Conservation (phyloP, 2,797 vertebrate species). For the Acanthurus leucopareius region DNA sequence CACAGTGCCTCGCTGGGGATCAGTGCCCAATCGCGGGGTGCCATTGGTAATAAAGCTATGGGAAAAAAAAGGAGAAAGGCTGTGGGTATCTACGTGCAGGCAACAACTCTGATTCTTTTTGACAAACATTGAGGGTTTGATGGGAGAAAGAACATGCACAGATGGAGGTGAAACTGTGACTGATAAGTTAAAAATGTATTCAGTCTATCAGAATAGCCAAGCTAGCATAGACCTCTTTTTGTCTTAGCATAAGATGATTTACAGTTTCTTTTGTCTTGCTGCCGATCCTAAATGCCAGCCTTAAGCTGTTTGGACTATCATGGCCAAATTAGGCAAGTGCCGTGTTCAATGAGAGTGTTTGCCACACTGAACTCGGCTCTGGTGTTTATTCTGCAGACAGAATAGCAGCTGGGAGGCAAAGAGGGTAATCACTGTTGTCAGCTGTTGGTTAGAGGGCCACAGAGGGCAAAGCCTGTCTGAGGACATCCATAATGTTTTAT, state of each 20-base stretch:
- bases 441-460: conserved; percentile 69
- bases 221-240: neutral
- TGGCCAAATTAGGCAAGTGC: conserved; percentile 57
- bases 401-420: conserved; percentile 66
- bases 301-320: conserved; percentile 50
- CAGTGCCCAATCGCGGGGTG: conserved; percentile 70
- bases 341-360: conserved; percentile 43
- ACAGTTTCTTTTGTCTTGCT: conserved; percentile 12
- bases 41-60: conserved; percentile 74
- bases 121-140: conserved; percentile 32
- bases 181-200: neutral
- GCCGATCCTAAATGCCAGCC: conserved; percentile 27
- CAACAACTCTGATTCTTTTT: conserved; percentile 19
- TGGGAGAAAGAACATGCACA: conserved; percentile 4
- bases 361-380: conserved; percentile 38
- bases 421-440: conserved; percentile 76
- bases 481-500: conserved; percentile 73
- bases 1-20: conserved; percentile 64
- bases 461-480: conserved; percentile 66
- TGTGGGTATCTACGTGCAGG: conserved; percentile 30
- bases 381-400: conserved; percentile 59
- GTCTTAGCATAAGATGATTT: conserved; percentile 2
- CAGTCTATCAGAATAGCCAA: neutral
- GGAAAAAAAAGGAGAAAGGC: conserved; percentile 44
- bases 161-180: conserved; percentile 23